A percentile compares a stretch with the other conserved stretches of the same genome.
Conservation (phyloP, 2,888 invertebrate species). For the Anoplius nigerrimus region DNA sequence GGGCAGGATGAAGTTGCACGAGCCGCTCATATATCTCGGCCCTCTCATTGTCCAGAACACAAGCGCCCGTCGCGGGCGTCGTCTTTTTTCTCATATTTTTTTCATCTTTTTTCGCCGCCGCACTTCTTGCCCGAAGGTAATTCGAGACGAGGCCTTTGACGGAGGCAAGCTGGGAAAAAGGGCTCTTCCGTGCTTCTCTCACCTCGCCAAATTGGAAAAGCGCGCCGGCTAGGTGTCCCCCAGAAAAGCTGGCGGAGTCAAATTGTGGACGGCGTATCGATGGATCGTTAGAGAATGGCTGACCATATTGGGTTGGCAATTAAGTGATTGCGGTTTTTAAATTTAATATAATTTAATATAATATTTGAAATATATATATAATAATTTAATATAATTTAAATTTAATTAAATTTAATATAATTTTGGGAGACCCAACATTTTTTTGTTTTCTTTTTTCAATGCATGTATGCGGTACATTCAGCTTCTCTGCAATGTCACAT, state of each 20-base stretch:
- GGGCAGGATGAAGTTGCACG: neutral
- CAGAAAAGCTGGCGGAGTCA: too few species aligned
- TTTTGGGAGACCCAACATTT: too few species aligned
- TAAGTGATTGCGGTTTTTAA: too few species aligned
- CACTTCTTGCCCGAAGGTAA: constrained; percentile 30
- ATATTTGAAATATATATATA: too few species aligned
- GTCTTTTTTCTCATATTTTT: constrained; percentile 15
- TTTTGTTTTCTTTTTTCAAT: too few species aligned
- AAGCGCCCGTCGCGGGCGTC: constrained; percentile 9
- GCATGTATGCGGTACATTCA: too few species aligned
- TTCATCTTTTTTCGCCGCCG: too few species aligned
- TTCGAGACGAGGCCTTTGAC: constrained; percentile 27
- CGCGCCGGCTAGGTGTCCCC: constrained; percentile 8
- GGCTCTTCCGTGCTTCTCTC: constrained; percentile 27
- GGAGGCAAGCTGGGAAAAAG: constrained; percentile 24
- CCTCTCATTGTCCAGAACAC: constrained; percentile 4
- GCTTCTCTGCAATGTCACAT: too few species aligned
- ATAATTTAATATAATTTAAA: too few species aligned
- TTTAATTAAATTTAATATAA: too few species aligned
- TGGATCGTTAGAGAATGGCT: constrained; percentile 30
- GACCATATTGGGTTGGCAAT: too few species aligned
- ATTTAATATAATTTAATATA: too few species aligned
- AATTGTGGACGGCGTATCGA: constrained; percentile 22
- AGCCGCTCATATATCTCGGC: neutral
- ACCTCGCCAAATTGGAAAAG: constrained; percentile 40